These are phyloP conservation scores for Myotis yumanensis DNA, from an alignment of 2,113 vertebrate species.

Conservation along the genomic window DNA sequence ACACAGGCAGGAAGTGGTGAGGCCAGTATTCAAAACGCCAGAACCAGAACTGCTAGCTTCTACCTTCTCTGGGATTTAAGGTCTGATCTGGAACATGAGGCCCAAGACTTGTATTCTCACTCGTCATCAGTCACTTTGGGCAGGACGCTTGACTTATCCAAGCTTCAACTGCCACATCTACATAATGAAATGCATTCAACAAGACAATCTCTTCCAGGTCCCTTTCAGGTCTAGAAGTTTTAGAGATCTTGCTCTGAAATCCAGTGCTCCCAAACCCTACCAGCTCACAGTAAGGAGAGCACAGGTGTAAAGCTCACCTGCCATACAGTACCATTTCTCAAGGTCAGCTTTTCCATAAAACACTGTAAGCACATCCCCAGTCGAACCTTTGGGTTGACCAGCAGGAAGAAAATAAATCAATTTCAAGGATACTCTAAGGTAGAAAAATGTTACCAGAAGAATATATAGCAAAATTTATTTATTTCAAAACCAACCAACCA, in stretches of 20 bases:
- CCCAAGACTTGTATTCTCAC: neutral
- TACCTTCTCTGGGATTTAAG: neutral
- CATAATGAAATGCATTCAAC: neutral
- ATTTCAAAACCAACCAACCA: neutral
- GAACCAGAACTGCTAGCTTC: neutral
- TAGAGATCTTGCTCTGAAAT: neutral
- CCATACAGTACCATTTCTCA: neutral
- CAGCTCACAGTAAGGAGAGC: neutral
- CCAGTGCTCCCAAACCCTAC: neutral
- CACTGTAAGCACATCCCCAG: neutral
- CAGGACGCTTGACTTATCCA: neutral
- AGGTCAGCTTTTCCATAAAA: neutral
- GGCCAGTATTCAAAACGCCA: neutral
- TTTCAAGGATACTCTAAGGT: neutral
- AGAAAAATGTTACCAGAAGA: constrained; percentile 18
- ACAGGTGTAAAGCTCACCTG: neutral
- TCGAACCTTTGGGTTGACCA: neutral
- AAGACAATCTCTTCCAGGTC: neutral
- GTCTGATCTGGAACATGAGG: neutral
- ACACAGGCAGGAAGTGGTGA: neutral
- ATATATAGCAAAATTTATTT: neutral
- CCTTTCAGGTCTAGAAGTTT: neutral
- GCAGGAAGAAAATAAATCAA: neutral
- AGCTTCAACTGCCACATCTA: neutral
- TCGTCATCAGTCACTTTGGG: neutral